Conservation (phyloP, 2,888 invertebrate genomes). For the Pyrrhia umbra region DNA sequence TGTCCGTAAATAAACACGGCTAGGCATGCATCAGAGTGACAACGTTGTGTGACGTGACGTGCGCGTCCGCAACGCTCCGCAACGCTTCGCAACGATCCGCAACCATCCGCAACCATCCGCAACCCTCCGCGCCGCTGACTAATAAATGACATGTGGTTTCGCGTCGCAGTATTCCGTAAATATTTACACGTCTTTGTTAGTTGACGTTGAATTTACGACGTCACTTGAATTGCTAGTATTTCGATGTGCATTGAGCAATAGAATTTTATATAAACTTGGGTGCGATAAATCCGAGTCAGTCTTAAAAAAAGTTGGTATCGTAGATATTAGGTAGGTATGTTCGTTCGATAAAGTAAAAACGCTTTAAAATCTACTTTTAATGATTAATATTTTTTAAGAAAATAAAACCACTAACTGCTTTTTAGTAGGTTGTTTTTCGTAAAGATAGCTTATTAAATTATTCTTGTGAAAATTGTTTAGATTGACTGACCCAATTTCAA, state of each 20-base stretch:
- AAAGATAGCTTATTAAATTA: too few species aligned
- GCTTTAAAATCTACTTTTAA: too few species aligned
- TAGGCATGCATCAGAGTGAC: constrained; percentile 51
- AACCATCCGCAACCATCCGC: constrained; percentile 37
- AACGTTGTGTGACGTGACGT: constrained; percentile 60
- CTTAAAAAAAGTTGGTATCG: not conserved
- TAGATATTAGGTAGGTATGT: too few species aligned
- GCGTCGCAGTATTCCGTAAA: constrained; percentile 44
- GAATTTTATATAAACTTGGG: not conserved
- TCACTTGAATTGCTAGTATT: not conserved
- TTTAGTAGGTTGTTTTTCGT: too few species aligned
- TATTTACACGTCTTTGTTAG: constrained; percentile 36
- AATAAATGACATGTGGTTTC: constrained; percentile 59
- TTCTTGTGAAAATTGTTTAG: too few species aligned
- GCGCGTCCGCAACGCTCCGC: constrained; percentile 49
- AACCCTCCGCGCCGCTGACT: constrained; percentile 51
- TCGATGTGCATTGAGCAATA: not conserved
- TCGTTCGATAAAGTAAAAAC: too few species aligned
- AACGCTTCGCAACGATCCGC: too few species aligned
- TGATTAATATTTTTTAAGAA: too few species aligned
- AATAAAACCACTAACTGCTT: too few species aligned
- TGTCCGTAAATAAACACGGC: constrained; percentile 28
- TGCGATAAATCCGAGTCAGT: not conserved
- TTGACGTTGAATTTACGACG: constrained; percentile 26
- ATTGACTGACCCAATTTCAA: too few species aligned